Evolutionary conservation across 2,797 vertebrate species (phyloP), one percentile per base, ranked within the genome.

Genomic region (Lateolabrax maculatus): DNA sequence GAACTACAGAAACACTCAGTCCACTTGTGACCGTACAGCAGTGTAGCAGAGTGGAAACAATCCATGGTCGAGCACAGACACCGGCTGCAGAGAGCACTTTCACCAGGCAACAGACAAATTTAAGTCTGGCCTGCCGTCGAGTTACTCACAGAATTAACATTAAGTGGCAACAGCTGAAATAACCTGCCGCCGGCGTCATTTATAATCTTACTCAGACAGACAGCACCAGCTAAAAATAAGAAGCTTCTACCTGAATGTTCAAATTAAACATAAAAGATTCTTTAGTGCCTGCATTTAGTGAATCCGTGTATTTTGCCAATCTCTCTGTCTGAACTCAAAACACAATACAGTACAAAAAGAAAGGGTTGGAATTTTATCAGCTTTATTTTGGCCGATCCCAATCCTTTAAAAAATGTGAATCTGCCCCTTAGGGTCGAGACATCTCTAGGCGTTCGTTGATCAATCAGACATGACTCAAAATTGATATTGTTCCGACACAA

Each of bases 301-400:
- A 44, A 46, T 25, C n/a, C 1, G 9, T 39, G n/a, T 13, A 12
- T 29, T 36, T 44, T 46, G 6, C 23, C 51, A 44, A 21, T 5
- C 44, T 72, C 39, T 34, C 25, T 31, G 11, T 19, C 16, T 65
- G 44, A 75, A 65, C 23, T 23, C 56, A 71, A n/a, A n/a, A 37
- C 21, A 37, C 49, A 55, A 37, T 63, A 27, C 34, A 51, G 36
- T 25, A 19, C 27, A 27, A 23, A 27, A 31, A 64, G 46, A 18
- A n/a, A 23, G 31, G 37, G 34, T 2, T 11, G 15, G 43, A 51
- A 56, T 56, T 55, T 46, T 23, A 34, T 15, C 1, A 0, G 70
- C 2, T 72, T 44, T n/a, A 66, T 60, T 58, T 66, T 23, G 16
- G 8, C 9, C 9, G 0, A 44, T 46, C 36, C 13, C 3, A 4